phyloP scores from a whole-genome alignment of 1,140 invertebrate genomes.

The Anastrepha obliqua region DNA sequence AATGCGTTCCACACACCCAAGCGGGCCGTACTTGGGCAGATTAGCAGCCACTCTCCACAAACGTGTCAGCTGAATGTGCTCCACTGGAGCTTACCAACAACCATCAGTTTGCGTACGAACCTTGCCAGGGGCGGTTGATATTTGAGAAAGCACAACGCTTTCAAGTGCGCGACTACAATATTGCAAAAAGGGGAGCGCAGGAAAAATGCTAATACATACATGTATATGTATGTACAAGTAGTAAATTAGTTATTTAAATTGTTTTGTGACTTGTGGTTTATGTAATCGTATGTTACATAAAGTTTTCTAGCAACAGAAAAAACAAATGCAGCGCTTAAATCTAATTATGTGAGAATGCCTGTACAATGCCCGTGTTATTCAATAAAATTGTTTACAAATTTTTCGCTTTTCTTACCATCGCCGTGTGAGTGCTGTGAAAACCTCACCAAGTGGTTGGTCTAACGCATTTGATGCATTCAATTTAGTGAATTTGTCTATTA shows the following conservation, averaged over 20 bases:
- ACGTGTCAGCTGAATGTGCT: neutral
- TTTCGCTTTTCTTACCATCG: too few species aligned
- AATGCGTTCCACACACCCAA: constrained; percentile 17
- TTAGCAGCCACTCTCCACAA: neutral
- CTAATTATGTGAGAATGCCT: neutral
- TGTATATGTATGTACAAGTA: neutral
- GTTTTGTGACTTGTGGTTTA: neutral
- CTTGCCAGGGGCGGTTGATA: constrained; percentile 26
- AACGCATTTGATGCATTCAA: neutral
- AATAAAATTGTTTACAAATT: neutral
- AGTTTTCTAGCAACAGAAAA: neutral
- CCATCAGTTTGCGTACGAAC: constrained; percentile 24
- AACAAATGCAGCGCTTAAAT: neutral
- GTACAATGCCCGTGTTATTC: neutral
- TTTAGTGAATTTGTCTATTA: neutral
- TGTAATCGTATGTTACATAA: constrained; percentile 5
- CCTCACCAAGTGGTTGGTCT: neutral
- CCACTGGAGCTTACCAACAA: constrained; percentile 20
- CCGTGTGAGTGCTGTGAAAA: too few species aligned
- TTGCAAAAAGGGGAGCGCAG: constrained; percentile 29
- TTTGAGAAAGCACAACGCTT: neutral
- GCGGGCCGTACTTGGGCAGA: neutral
- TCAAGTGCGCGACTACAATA: neutral
- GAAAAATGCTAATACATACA: neutral
- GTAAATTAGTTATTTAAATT: constrained; percentile 3